Evolutionary conservation across 2,888 invertebrate genomes (phyloP).

Genomic region (Malacosoma neustria): DNA sequence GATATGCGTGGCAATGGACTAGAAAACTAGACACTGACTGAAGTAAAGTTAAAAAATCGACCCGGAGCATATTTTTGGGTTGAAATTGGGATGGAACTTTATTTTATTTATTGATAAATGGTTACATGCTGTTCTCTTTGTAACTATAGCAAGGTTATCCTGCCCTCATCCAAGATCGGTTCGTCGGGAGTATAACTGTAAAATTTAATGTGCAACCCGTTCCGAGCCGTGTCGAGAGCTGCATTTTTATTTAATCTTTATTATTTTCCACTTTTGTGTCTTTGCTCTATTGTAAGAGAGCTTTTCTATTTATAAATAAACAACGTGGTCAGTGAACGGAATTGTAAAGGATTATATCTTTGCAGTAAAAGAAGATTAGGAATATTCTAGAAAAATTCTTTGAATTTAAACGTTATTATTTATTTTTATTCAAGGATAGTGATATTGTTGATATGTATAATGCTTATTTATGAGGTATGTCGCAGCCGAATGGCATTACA

Average conservation of each 20-base stretch:
- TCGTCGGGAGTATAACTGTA: neutral
- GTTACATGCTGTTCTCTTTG: neutral
- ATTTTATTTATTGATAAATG: neutral
- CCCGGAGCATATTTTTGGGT: too few relatives aligned
- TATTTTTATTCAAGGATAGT: too few relatives aligned
- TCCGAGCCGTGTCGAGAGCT: neutral
- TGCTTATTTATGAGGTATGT: too few relatives aligned
- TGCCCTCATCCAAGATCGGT: neutral
- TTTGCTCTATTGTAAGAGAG: neutral
- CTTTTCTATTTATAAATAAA: neutral
- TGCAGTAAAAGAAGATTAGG: constrained; percentile 1
- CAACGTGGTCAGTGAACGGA: neutral
- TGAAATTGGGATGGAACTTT: too few relatives aligned
- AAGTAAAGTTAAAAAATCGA: too few relatives aligned
- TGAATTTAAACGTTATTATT: too few relatives aligned
- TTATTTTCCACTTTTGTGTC: neutral
- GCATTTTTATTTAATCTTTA: neutral
- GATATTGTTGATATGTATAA: too few relatives aligned
- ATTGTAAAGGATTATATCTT: neutral
- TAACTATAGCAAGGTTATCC: neutral
- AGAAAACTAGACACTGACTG: too few relatives aligned
- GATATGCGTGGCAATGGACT: too few relatives aligned
- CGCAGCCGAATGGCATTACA: too few relatives aligned
- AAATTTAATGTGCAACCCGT: neutral
- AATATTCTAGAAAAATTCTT: too few relatives aligned